A percentile compares a stretch with the other conserved stretches of the same genome.
These are phyloP conservation scores for Exaiptasia diaphana DNA, from an alignment of 64 coral and sea anemone genomes.

Conservation along the genomic window DNA sequence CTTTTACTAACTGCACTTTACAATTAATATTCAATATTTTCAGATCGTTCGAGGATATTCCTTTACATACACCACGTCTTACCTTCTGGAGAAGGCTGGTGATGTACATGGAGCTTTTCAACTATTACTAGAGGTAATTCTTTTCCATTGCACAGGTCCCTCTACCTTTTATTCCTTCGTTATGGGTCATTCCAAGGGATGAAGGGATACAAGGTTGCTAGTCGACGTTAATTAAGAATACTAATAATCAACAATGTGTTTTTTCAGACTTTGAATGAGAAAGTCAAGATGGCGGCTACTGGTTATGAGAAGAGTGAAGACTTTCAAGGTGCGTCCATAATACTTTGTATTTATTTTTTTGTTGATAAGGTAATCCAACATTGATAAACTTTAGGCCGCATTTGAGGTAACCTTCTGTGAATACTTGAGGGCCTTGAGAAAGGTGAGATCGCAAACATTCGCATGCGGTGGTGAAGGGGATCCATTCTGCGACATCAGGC, in stretches of 20 bases:
- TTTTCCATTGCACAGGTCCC: not conserved
- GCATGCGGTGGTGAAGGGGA: too few relatives aligned
- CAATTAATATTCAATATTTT: too few relatives aligned
- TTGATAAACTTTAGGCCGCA: too few relatives aligned
- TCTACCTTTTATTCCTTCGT: too few relatives aligned
- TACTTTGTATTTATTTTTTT: not conserved
- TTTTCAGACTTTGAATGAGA: not conserved
- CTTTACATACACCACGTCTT: constrained; percentile 77
- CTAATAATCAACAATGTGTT: not conserved
- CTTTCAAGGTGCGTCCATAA: not conserved
- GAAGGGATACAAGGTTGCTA: too few relatives aligned
- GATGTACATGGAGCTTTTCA: constrained; percentile 89
- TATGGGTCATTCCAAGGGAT: too few relatives aligned
- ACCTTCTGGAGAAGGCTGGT: constrained; percentile 90
- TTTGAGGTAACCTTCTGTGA: too few relatives aligned
- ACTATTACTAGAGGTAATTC: constrained; percentile 83
- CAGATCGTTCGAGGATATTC: constrained; percentile 85
- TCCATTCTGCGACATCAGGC: too few relatives aligned
- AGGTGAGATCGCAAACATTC: too few relatives aligned
- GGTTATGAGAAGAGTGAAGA: not conserved
- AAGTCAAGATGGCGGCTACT: not conserved
- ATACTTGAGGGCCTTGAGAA: too few relatives aligned
- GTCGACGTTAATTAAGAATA: too few relatives aligned
- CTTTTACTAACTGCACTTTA: too few relatives aligned
- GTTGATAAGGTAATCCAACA: not conserved